Evolutionary conservation across 2,797 vertebrate species (phyloP).

Genomic region (Tinamus major): DNA sequence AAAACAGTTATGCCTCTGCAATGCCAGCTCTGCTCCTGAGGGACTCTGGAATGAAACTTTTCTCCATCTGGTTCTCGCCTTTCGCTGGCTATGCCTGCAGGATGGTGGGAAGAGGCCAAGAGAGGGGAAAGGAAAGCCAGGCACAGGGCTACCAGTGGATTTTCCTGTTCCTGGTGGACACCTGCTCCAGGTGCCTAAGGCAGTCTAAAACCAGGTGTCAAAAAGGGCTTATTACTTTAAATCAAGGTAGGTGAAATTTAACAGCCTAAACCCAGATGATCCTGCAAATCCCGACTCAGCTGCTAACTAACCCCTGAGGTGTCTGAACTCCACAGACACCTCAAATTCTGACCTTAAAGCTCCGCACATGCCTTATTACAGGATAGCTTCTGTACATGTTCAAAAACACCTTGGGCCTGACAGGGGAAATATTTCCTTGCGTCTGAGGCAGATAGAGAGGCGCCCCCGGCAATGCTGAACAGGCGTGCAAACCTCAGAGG

Average conservation of each 20-base stretch:
- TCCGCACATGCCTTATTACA: neutral
- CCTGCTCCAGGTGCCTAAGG: neutral
- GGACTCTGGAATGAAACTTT: neutral
- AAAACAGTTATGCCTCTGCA: neutral
- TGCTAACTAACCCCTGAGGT: fast-evolving
- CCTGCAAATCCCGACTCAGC: neutral
- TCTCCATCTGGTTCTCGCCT: neutral
- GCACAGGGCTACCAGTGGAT: fast-evolving
- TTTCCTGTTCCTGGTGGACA: neutral
- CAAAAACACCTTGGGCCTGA: neutral
- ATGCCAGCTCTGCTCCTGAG: neutral
- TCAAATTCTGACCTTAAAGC: neutral
- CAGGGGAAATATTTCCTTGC: neutral
- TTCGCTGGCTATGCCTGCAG: neutral
- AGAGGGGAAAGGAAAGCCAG: neutral
- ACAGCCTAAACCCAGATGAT: neutral
- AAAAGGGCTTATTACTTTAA: neutral
- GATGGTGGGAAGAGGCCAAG: neutral
- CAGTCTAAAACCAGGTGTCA: neutral
- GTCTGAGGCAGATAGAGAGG: neutral
- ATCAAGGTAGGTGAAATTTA: neutral
- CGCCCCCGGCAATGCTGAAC: fast-evolving
- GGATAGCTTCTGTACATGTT: neutral
- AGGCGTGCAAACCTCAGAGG: neutral
- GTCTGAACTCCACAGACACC: neutral